Conservation (phyloP, 2,888 invertebrate genomes). For the Holacanthella duospinosa region DNA sequence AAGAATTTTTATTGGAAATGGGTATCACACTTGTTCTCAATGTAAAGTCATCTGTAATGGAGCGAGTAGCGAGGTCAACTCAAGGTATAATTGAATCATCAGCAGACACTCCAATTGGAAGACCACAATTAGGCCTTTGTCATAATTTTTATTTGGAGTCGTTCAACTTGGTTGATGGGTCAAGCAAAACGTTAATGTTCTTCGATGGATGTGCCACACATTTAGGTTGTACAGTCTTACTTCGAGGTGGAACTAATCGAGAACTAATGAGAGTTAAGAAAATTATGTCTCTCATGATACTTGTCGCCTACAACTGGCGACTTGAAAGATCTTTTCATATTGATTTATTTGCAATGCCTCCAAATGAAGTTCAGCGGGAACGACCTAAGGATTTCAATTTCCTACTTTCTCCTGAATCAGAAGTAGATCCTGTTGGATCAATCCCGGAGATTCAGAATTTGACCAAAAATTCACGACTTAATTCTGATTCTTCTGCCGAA, state of each 20-base stretch:
- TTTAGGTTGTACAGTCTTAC: constrained; percentile 73
- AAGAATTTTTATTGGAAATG: constrained; percentile 66
- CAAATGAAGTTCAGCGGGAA: constrained; percentile 39
- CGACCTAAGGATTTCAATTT: neutral
- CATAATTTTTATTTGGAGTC: constrained; percentile 64
- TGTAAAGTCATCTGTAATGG: constrained; percentile 70
- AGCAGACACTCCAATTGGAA: constrained; percentile 73
- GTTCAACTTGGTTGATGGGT: constrained; percentile 47
- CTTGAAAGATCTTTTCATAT: constrained; percentile 82
- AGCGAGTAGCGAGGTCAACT: constrained; percentile 64
- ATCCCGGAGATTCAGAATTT: neutral
- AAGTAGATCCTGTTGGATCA: neutral
- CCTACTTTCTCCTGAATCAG: neutral
- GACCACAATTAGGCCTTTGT: constrained; percentile 73
- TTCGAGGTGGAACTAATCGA: constrained; percentile 61
- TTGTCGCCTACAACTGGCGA: constrained; percentile 80
- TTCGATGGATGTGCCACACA: constrained; percentile 81
- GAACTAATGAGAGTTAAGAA: constrained; percentile 73
- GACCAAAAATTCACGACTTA: neutral
- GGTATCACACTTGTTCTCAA: constrained; percentile 79
- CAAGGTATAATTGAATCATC: constrained; percentile 75
- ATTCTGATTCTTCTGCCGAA: constrained; percentile 7
- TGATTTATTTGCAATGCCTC: constrained; percentile 72
- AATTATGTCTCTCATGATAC: constrained; percentile 68
- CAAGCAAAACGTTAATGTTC: constrained; percentile 78